These are phyloP conservation scores for Danio tinwini DNA, from an alignment of 2,797 vertebrate genomes.

Conservation along the genomic window DNA sequence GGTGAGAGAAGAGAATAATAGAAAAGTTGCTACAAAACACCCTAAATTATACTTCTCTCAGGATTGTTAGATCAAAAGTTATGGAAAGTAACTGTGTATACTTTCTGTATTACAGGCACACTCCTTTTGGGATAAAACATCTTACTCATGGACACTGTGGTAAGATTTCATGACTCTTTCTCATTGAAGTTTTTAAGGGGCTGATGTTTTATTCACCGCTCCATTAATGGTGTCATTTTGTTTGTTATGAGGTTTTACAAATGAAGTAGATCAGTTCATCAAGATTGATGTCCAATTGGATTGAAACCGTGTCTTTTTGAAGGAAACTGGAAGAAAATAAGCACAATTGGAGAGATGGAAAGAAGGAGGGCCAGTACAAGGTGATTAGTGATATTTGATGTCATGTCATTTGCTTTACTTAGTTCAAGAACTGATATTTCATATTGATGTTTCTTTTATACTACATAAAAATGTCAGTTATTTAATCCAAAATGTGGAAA, in stretches of 20 bases:
- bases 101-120: not conserved
- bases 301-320: conserved; percentile 50
- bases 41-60: not conserved
- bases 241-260: not conserved
- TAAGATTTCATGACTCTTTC: not conserved
- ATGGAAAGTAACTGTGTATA: not conserved
- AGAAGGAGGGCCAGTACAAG: conserved; percentile 12
- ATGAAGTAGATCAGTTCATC: not conserved
- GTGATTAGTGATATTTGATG: not conserved
- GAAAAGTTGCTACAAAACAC: conserved; percentile 43
- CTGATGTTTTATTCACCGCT: not conserved
- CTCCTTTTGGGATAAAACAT: not conserved
- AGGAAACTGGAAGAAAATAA: not conserved
- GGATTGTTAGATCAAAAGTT: conserved; percentile 1
- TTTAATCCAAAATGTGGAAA: too few relatives aligned
- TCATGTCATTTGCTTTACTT: not conserved
- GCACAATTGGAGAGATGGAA: not conserved
- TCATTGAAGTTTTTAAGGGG: not conserved
- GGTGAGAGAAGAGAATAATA: conserved; percentile 49
- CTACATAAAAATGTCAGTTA: too few relatives aligned
- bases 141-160: not conserved
- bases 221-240: not conserved
- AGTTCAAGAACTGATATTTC: too few relatives aligned
- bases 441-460: not conserved
- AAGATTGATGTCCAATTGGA: not conserved